Base-by-base conservation (phyloP, 2,888 invertebrate genomes). In the Himalopsyche anomala region DNA sequence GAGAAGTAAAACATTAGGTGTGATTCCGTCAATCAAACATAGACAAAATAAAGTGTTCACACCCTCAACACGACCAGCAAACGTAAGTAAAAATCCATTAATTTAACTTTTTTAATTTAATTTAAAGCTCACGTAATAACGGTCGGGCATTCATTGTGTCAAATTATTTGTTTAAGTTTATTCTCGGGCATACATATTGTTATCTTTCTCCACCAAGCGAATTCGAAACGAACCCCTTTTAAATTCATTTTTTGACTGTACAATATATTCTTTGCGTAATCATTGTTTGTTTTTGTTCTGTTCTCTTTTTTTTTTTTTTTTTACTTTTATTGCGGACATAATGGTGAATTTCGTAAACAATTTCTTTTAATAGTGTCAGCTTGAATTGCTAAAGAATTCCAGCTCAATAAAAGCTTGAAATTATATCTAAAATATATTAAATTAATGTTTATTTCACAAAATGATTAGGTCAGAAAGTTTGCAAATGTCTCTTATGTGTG, bases 1-100 rank as follows among this genome's bases (percentile, higher is more conserved):
- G 54, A 85, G 86, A 81, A 86, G 88, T 74, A 88, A 87, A 74
- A 88, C 88, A 6, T 54, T 87, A 55, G 88, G 84, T 55, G 81
- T 84, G 55, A 85, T 83, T 12, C 54, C 82, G 11, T 40, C 38
- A 56, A 74, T 36, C 55, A 80, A 81, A 54, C 84, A 85, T 74
- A 84, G 15, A 83, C 82, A 15, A 74, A 69, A 38, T 82, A 83
- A 79, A 15, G 38, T 83, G 45, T 82, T 79, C 38, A 80, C 82
- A 55, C 74, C 81, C 56, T 82, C 55, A 42, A 84, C 79, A 11
- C 74, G 87, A 82, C 15, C 88, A 5, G 88, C 88, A 19, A 87
- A 88, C 45, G 88, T 88, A 80, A 88, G 88, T 87, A 81, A 80
- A 62, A n/a, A 62, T 62, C 51, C 51, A 51, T 51, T 51, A 12